phyloP scores from a whole-genome alignment of 2,888 invertebrate genomes.

The Ectropis crepuscularia region DNA sequence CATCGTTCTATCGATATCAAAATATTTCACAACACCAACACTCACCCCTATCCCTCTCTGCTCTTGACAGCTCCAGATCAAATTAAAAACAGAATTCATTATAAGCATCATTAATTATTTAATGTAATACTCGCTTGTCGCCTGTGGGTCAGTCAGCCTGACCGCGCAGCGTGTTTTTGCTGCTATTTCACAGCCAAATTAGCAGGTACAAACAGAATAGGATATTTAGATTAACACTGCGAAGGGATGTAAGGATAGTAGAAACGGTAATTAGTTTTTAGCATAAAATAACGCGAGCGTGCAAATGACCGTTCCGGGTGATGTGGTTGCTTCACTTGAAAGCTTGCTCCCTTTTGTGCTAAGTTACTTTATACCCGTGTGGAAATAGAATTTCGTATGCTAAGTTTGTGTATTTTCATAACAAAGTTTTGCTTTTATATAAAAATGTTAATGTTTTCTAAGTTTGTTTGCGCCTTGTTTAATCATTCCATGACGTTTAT shows the following conservation, averaged over 20 bases:
- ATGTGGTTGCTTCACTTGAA: conserved; percentile 26
- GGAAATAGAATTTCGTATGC: conserved; percentile 4
- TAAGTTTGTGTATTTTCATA: conserved; percentile 15
- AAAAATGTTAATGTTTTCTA: conserved; percentile 6
- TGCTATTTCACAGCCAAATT: conserved; percentile 66
- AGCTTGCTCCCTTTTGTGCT: conserved; percentile 15
- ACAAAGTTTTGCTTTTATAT: conserved; percentile 12
- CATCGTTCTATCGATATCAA: conserved; percentile 6
- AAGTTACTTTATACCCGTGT: conserved; percentile 12
- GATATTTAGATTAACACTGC: conserved; percentile 75
- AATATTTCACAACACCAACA: conserved; percentile 34
- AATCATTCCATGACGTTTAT: too few species aligned
- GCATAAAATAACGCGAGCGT: conserved; percentile 51
- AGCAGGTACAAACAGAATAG: conserved; percentile 74
- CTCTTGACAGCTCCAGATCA: conserved; percentile 62
- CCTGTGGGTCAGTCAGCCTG: conserved; percentile 51
- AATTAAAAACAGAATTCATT: conserved; percentile 83
- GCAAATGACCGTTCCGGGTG: conserved; percentile 25
- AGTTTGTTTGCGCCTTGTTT: too few species aligned
- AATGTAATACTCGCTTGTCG: conserved; percentile 63
- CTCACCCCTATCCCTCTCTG: conserved; percentile 29
- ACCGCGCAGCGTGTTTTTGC: conserved; percentile 74
- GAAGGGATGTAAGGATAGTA: conserved; percentile 54
- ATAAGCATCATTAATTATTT: conserved; percentile 79
- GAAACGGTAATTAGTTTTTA: conserved; percentile 60